These are phyloP conservation scores for Lutraria rhynchaena DNA, from an alignment of 1,140 invertebrate genomes.

Conservation along the genomic window DNA sequence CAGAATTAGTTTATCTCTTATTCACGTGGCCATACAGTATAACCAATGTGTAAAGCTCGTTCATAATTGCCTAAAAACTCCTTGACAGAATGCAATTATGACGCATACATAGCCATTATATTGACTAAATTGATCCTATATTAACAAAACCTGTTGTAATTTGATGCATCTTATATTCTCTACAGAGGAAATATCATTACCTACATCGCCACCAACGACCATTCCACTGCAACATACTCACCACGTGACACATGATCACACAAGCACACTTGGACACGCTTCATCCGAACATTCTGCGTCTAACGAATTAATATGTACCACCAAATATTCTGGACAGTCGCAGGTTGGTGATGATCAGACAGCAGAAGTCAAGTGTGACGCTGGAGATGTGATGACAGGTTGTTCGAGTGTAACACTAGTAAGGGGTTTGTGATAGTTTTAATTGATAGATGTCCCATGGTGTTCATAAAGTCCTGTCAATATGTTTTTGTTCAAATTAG, in stretches of 20 bases:
- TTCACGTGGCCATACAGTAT: too few species aligned
- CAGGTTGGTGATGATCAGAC: conserved; percentile 40
- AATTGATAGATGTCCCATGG: too few species aligned
- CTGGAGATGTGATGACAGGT: conserved; percentile 41
- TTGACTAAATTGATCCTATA: too few species aligned
- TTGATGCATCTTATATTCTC: too few species aligned
- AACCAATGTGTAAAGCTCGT: too few species aligned
- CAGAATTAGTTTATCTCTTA: too few species aligned
- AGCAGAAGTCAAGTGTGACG: conserved; percentile 15
- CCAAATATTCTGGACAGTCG: conserved; percentile 33
- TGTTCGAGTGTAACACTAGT: conserved; percentile 47
- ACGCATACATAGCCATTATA: background rate
- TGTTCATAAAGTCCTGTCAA: too few species aligned
- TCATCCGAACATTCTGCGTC: conserved; percentile 16
- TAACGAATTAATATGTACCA: conserved; percentile 9
- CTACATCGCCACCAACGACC: conserved; percentile 6
- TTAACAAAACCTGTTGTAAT: too few species aligned
- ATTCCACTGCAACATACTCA: conserved; percentile 36
- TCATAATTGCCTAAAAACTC: background rate
- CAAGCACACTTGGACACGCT: conserved; percentile 11
- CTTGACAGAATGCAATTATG: background rate
- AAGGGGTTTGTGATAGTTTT: too few species aligned
- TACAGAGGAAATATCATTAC: conserved; percentile 31
- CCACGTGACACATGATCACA: conserved; percentile 35
- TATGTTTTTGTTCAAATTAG: too few species aligned